Conservation (phyloP, 1,140 invertebrate species). For the Drosophila teissieri region DNA sequence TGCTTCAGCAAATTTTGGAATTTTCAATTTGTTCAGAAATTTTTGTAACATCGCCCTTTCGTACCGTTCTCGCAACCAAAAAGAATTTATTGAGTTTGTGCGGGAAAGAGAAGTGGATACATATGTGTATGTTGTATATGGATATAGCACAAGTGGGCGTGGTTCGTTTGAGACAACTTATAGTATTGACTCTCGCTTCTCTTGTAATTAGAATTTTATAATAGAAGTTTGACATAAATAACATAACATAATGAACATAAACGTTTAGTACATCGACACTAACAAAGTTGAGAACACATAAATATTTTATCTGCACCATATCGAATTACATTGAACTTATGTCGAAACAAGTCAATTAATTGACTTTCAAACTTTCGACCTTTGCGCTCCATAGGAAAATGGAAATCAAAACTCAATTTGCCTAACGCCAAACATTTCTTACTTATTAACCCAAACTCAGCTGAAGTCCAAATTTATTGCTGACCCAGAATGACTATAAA, state of each 20-base stretch:
- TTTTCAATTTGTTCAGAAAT: conserved; percentile 82
- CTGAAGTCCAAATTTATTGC: conserved; percentile 62
- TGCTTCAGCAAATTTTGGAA: conserved; percentile 80
- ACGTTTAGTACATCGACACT: too few species aligned
- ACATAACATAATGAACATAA: too few species aligned
- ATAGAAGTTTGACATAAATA: too few species aligned
- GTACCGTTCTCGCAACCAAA: conserved; percentile 10
- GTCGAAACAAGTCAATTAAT: conserved; percentile 5
- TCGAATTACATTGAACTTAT: neutral
- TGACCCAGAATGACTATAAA: conserved; percentile 55
- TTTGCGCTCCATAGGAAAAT: neutral
- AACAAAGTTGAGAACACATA: too few species aligned
- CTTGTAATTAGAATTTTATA: too few species aligned
- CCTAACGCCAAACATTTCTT: conserved; percentile 45
- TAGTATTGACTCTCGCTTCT: neutral
- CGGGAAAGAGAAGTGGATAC: neutral
- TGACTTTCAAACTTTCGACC: conserved; percentile 1
- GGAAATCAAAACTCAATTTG: conserved; percentile 63
- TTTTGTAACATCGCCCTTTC: conserved; percentile 52
- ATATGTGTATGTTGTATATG: conserved; percentile 3
- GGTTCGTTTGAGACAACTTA: neutral
- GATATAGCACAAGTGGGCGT: neutral
- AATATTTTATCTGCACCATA: neutral
- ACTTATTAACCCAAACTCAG: conserved; percentile 48
- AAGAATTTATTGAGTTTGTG: conserved; percentile 54